Base-by-base conservation (phyloP, 1,140 invertebrate genomes). In the Scaptomyza hsui region DNA sequence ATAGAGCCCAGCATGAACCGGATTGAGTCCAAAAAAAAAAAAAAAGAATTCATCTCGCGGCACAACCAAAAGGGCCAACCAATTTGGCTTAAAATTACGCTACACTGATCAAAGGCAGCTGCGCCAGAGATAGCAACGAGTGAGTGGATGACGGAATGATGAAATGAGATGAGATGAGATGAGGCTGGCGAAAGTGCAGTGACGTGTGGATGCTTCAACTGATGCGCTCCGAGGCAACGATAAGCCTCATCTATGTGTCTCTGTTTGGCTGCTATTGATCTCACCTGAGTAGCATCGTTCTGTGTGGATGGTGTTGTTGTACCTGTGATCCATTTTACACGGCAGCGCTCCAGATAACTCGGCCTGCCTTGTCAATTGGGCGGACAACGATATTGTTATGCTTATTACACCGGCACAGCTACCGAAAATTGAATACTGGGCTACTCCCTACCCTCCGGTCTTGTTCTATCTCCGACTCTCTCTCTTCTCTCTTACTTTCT, bases 321-420 rank as follows among this genome's bases (percentile, higher is more conserved):
- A 89, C 78, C 88, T 89, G 72, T 89, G 81, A 89, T 90, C 73
- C 71, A 79, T 77, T 86, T 86, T 82, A 86, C 63, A 62, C 63
- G 68, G 75, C 74, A 70, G 56, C 72, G 77, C 81, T 79, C 63
- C 64, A 85, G 73, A 85, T 86, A 67, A 47, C 62, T 24, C 47
- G 72, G 56, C 37, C 59, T 70, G 75, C 48, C 82, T 76, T 88
- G 82, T 88, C 82, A 88, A 88, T 88, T 88, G 82, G 82, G 82
- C 82, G 83, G 82, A 88, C 82, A 88, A 81, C 82, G 77, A 83
- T 85, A 90, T 90, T 90, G 88, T 90, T 90, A 90, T 89, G 89
- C 83, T 86, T 86, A 89, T 90, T 90, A 90, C 80, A 89, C 83
- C 64, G 72, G 45, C 45, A 60, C 49, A 80, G 89, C 89, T 90